A percentile compares a stretch with the other conserved stretches of the same genome.
Conservation (phyloP, 2,888 invertebrate genomes). For the Diaphora mendica region DNA sequence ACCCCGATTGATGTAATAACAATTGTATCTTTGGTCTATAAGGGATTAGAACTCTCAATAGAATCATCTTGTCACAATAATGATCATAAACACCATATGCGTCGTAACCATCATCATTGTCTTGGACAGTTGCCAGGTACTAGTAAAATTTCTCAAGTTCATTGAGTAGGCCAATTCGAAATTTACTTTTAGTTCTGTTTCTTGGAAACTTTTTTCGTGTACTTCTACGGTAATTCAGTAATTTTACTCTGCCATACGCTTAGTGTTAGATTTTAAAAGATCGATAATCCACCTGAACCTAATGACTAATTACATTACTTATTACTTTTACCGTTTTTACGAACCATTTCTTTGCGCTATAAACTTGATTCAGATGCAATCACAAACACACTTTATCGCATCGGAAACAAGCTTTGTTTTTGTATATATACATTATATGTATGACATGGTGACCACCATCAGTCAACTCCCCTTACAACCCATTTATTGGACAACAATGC, state of each 20-base stretch:
- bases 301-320: background rate
- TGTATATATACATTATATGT: no score
- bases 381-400: background rate
- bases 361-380: background rate
- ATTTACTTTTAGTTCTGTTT: slow-evolving; percentile 60
- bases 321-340: no score
- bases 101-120: slow-evolving; percentile 52
- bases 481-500: slow-evolving; percentile 54
- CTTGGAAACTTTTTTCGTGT: slow-evolving; percentile 53
- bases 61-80: slow-evolving; percentile 43
- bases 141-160: slow-evolving; percentile 70
- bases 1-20: slow-evolving; percentile 2
- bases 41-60: background rate
- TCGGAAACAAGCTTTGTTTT: background rate
- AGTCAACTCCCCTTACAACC: slow-evolving; percentile 45
- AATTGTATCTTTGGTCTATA: background rate
- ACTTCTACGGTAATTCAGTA: slow-evolving; percentile 14
- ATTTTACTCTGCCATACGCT: background rate
- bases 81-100: slow-evolving; percentile 56
- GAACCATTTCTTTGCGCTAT: background rate
- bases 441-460: slow-evolving; percentile 32
- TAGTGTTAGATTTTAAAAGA: background rate
- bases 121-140: slow-evolving; percentile 67
- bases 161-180: slow-evolving; percentile 65
- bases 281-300: background rate